Evolutionary conservation across 2,113 vertebrate species (phyloP), one percentile per base, ranked within the genome.

Genomic region (Tetrao urogallus): DNA sequence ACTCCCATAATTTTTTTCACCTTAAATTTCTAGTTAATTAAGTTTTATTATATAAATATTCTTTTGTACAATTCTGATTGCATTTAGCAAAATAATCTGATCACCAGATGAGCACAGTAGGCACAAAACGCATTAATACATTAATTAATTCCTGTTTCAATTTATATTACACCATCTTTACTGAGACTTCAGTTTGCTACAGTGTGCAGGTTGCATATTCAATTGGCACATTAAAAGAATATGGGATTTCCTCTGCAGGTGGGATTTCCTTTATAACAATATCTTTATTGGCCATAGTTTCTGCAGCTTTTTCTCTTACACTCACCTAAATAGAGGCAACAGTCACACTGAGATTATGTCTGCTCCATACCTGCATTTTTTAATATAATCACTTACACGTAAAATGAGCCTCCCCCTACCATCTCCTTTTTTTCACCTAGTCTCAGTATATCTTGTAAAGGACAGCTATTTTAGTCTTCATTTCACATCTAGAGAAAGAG

Each of bases 21-120:
- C 80, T 81, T 61, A 69, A 71, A 72, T 74, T 83, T 93, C 65
- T 80, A 13, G 16, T 56, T 28, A 89, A 56, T 50, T 64, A 66
- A 74, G 38, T 5, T 94, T 87, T 86, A 87, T 60, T 64, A 89
- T 24, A 15, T 47, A 82, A 92, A 85, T 83, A 86, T 45, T 65
- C 76, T 91, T 91, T 64, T 88, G 57, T 78, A 88, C 48, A 69
- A 78, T 72, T 89, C 69, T n/a, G 67, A 92, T 86, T 78, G 91
- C 65, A 69, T 65, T 83, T 88, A 88, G 64, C 50, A 92, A 94
- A 91, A 86, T 90, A 88, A 94, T 83, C 84, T 91, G 69, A 92
- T 84, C 77, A 83, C 30, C 45, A 77, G 60, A 91, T n/a, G 61
- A 91, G 87, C 76, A 91, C 65, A 91, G 79, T 28, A 95, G 82